Evolutionary conservation across 2,888 invertebrate species (phyloP), one percentile per base, ranked within the genome.

Genomic region (Sphaeridia pumilis): DNA sequence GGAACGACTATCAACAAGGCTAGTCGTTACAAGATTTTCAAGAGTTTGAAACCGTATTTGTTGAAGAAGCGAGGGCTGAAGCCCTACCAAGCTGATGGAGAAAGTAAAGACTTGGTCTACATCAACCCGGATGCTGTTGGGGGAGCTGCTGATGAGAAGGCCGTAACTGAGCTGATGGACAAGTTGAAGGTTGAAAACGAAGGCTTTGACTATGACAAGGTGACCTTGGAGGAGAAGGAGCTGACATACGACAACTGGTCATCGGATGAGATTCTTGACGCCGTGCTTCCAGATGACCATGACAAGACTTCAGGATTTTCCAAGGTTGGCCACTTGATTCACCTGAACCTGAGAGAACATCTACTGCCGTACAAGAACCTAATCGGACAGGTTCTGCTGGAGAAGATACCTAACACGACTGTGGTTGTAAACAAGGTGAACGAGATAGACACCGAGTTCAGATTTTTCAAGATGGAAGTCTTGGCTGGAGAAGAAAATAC

Each of bases 341-440:
- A 99, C 69, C 72, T 98, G 1, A 99, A 98, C 72, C 74, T 98
- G 14, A 77, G 84, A 47, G 86, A 89, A 21, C 82, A 87, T 68
- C 75, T 87, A 31, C 68, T 84, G 22, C 84, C 85, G 0, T 97
- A 82, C 69, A 87, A 87, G 64, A 68, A 74, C 17, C 66, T 95
- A 0, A 93, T 98, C 62, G 95, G 89, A 0, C 75, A 90, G 71
- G 84, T 95, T 20, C 73, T 92, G 4, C 69, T 84, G 2, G 92
- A 94, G 66, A 92, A 92, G 73, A 74, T 84, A 20, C 74, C 79
- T 7, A 77, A 76, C 36, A 81, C 84, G 59, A 77, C 78, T 59
- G 88, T 90, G 3, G 90, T 98, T 2, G 87, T 98, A 0, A 94
- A 93, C 70, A 98, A 99, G 74, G 73, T 79, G 1, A 80, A 85